Percentiles rank a stretch among this genome's conserved stretches.
phyloP scores from a whole-genome alignment of 2,888 invertebrate species.

The Hirtodrosophila alboralis region DNA sequence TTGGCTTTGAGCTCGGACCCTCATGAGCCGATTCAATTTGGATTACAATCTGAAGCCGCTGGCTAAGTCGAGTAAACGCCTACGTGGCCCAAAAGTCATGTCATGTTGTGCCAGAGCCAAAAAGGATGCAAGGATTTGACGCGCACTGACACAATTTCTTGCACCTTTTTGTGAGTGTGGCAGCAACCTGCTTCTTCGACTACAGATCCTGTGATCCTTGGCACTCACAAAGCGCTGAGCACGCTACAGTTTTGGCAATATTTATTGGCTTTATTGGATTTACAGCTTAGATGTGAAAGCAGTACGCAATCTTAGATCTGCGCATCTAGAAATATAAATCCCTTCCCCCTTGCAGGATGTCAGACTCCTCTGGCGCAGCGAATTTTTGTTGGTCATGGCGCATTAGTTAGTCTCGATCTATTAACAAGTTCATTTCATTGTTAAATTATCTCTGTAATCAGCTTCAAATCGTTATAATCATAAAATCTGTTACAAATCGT shows the following conservation, averaged over 20 bases:
- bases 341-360: too few relatives aligned
- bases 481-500: conserved; percentile 38
- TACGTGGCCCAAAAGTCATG: conserved; percentile 80
- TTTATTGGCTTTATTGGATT: conserved; percentile 82
- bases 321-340: conserved; percentile 21
- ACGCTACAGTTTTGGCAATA: conserved; percentile 78
- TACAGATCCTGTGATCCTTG: conserved; percentile 64
- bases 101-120: conserved; percentile 75
- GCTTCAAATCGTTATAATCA: conserved; percentile 15
- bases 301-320: conserved; percentile 63
- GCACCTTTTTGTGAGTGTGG: conserved; percentile 45
- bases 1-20: conserved; percentile 15
- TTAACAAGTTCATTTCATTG: conserved; percentile 42
- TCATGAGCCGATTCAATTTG: conserved; percentile 80
- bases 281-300: conserved; percentile 65
- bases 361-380: conserved; percentile 54
- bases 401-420: conserved; percentile 43
- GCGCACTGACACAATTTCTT: conserved; percentile 69
- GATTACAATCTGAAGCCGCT: conserved; percentile 81
- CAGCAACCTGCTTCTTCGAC: conserved; percentile 39
- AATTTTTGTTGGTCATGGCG: conserved; percentile 70
- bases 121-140: conserved; percentile 23
- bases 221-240: conserved; percentile 64
- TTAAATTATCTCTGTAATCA: conserved; percentile 46
- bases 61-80: conserved; percentile 84